Base-by-base conservation (phyloP, 2,797 vertebrate genomes). In the Sternarchorhynchus goeldii region DNA sequence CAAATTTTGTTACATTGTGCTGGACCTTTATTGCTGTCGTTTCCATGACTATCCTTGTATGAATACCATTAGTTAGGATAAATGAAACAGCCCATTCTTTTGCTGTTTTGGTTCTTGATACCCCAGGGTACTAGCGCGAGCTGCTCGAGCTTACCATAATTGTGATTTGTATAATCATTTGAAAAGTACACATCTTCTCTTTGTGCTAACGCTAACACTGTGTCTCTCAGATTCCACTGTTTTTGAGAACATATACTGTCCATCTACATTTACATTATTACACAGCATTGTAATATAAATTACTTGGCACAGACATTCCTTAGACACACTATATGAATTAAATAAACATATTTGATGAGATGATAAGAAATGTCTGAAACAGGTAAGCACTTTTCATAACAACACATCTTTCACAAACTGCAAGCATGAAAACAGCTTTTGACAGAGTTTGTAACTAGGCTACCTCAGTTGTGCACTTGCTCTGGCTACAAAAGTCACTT, bases 11-110 rank as follows among this genome's bases (percentile, higher is more conserved):
- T 77, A 79, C 81, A 81, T 80, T 76, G 76, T 83, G 76, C 81
- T 83, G 74, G 50, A 79, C 21, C 57, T 78, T 85, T 85, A 83
- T 85, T 85, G 84, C 84, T 83, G 76, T 73, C 63, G 36, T 73
- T 67, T 10, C 31, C 56, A 36, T 45, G 62, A 72, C 39, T 66
- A 14, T 6, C 41, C 53, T 29, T 60, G 34, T 25, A 56, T 3
- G 45, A 62, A 64, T 78, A 64, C 59, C 39, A 17, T 55, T 67
- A 25, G 3, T 66, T 57, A 68, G 36, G 45, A 57, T 41, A 41
- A 21, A 16, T 45, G 34, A 76, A 17, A n/a, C 18, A n/a, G 18
- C 14, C 20, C 6, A 21, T 53, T 41, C n/a, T 66, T 50, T n/a
- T 50, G 41, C 10, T 68, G 21, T 25, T 25, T 6, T 53, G 14